Percentiles rank a stretch among this genome's conserved stretches.
phyloP scores from a whole-genome alignment of 2,113 vertebrate species.

The Amazona vittata region DNA sequence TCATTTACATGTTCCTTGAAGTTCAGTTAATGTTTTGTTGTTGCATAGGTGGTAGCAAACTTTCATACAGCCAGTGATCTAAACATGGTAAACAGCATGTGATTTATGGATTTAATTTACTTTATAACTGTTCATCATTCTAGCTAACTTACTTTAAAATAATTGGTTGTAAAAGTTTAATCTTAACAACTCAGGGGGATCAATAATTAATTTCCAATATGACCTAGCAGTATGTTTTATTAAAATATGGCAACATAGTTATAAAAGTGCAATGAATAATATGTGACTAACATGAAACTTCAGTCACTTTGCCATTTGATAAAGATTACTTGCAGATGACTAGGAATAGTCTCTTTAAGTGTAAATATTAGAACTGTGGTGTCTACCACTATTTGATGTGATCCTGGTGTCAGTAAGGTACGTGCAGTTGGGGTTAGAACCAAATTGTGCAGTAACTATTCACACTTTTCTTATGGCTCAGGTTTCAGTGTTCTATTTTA shows the following conservation, averaged over 20 bases:
- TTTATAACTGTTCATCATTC: not conserved
- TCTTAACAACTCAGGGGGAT: not conserved
- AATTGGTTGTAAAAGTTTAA: constrained; percentile 53
- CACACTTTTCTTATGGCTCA: not conserved
- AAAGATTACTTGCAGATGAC: not conserved
- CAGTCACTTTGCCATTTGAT: not conserved
- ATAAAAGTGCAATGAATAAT: not conserved
- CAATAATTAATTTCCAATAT: constrained; percentile 52
- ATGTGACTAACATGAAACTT: not conserved
- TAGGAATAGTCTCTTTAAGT: not conserved
- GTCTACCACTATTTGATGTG: not conserved
- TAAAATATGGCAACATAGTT: not conserved
- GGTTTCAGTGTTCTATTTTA: not conserved
- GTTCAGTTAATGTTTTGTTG: not conserved
- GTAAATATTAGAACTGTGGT: not conserved
- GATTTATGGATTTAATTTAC: constrained; percentile 45
- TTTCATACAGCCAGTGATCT: not conserved
- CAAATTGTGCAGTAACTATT: not conserved
- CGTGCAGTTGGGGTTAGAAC: not conserved
- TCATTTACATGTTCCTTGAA: not conserved
- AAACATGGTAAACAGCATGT: not conserved
- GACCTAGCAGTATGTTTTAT: not conserved
- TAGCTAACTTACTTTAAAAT: not conserved
- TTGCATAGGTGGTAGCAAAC: not conserved
- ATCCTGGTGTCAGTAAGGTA: not conserved